Base-by-base conservation (phyloP, 2,888 invertebrate species). In the Lissonota sp. region DNA sequence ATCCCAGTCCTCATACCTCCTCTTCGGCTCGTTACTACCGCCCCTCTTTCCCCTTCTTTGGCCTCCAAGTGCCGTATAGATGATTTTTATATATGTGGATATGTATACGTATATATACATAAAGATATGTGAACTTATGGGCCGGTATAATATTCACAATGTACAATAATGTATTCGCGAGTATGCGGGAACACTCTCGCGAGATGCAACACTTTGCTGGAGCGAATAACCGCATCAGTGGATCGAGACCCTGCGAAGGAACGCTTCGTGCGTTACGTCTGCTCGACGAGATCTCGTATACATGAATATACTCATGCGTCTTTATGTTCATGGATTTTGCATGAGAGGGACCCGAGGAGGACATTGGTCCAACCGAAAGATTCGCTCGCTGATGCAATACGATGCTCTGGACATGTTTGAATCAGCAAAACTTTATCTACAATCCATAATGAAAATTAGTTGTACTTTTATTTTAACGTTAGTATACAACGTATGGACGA, bases 201-300 rank as follows among this genome's bases (percentile, higher is more conserved):
- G 51, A 16, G 26, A 66, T 71, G 66, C 44, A 26, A 26, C 26
- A 26, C 26, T 26, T 3, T 53, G 26, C 12, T 12, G 14, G 72
- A 72, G 42, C 62, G 62, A 72, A 62, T 53, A 72, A 49, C 53
- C 53, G 51, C 55, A 67, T 26, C 55, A 12, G 53, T 10, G 57
- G 16, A 8, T 16, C 55, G 57, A 6, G 39, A 57, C 26, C 26
- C 66, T 26, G 14, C 8, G 10, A 66, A 66, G 71, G 58, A 66
- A 57, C 70, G 64, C 66, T 62, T 42, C 66, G 71, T 71, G 77
- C 60, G 49, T 78, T 53, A 71, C 67, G 40, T 70, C 26, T 26
- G 26, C 26, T 26, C 26, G 26, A 26, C 44, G 72, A 42, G 62
- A 8, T 72, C 62, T 42, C 53, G 53, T 12, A 62, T 72, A 40